Base-by-base conservation (phyloP, 2,888 invertebrate species). In the Hipparchia semele region DNA sequence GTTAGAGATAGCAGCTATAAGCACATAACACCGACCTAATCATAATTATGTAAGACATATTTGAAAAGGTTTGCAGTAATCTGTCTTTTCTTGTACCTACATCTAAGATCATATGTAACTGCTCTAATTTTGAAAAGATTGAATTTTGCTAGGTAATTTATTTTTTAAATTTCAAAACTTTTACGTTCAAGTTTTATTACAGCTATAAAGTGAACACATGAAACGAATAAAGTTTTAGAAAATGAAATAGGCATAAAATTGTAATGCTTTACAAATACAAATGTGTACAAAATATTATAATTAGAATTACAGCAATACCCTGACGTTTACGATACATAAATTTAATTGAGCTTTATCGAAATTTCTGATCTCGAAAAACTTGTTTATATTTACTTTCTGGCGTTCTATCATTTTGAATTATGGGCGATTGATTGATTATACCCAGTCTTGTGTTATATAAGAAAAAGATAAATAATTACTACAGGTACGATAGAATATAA, bases 341-440 rank as follows among this genome's bases (percentile, higher is more conserved):
- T 68, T 64, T 70, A 67, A 68, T 72, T 75, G 49, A 64, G 53
- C 54, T 23, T 58, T 68, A 61, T 71, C 53, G 49, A 65, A 61
- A 67, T 58, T 69, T 70, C 71, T 54, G 67, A 75, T 72, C 74
- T 73, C 68, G 64, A 60, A 64, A 54, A 75, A 75, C 75, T 67
- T 49, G 76, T 76, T 73, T 71, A 51, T 49, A 49, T 53, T n/a
- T 46, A 62, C 33, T 54, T 64, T 71, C 39, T 66, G 70, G 70
- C 70, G 68, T 75, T 73, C 56, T 61, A 72, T 66, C 67, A 72
- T 65, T 67, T 74, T 64, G 62, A 72, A 71, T 73, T 73, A 74
- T 66, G 23, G 23, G 23, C 23, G 23, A 23, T 23, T 23, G 23
- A 23, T 23, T 23, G 23, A 23, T 23, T 23, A 70, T 10, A 23